phyloP scores from a whole-genome alignment of 2,113 vertebrate species.

The Anseranas semipalmata region DNA sequence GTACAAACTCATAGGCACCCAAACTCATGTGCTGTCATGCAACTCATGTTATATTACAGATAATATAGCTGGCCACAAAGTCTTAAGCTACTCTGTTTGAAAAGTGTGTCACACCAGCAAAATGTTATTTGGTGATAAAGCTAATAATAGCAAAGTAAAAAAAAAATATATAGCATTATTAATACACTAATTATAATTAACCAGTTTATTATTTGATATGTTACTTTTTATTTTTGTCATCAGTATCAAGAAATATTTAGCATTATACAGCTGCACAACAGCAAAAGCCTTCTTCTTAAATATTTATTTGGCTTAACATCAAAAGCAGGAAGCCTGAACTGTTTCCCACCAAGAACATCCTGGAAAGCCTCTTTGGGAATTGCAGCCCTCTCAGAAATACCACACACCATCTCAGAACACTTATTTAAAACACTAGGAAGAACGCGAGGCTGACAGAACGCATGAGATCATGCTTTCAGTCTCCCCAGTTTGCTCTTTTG shows the following conservation, averaged over 20 bases:
- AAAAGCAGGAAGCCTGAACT: slow-evolving; percentile 44
- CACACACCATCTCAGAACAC: neutral
- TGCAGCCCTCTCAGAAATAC: slow-evolving; percentile 5
- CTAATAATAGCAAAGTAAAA: neutral
- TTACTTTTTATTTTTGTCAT: neutral
- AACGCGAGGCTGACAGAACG: neutral
- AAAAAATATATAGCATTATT: neutral
- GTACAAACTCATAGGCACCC: neutral
- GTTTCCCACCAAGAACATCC: slow-evolving; percentile 36
- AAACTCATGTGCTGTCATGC: neutral
- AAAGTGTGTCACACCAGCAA: neutral
- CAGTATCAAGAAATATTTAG: neutral
- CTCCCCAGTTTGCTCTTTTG: neutral
- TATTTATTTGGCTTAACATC: slow-evolving; percentile 31
- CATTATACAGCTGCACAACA: neutral
- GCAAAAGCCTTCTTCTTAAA: slow-evolving; percentile 10
- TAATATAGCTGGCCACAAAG: neutral
- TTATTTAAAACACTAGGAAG: slow-evolving; percentile 58
- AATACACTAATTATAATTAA: neutral
- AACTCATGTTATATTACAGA: neutral
- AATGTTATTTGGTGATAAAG: neutral
- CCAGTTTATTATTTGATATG: neutral
- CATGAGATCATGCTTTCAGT: neutral
- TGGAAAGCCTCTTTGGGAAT: neutral
- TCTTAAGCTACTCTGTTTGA: neutral